A percentile compares a stretch with the other conserved stretches of the same genome.
phyloP scores from a whole-genome alignment of 2,888 invertebrate species.

The Nebria salina region DNA sequence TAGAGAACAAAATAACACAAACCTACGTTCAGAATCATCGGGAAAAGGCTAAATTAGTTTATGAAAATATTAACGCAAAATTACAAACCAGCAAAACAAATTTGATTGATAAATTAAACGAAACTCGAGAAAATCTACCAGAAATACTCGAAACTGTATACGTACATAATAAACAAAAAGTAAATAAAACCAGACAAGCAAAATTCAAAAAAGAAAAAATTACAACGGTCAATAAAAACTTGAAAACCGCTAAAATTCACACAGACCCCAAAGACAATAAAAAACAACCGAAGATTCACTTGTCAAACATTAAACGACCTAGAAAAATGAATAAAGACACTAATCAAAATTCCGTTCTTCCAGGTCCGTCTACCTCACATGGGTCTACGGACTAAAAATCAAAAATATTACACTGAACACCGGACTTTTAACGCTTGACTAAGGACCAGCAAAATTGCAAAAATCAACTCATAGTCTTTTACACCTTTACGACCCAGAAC shows the following conservation, averaged over 20 bases:
- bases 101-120: neutral
- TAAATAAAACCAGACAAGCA: slow-evolving; percentile 13
- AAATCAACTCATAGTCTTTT: neutral
- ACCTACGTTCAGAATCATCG: slow-evolving; percentile 16
- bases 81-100: too few relatives aligned
- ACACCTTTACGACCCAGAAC: neutral
- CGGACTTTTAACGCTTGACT: neutral
- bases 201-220: slow-evolving; percentile 20
- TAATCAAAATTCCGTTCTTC: neutral
- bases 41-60: too few relatives aligned
- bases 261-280: neutral
- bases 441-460: slow-evolving; percentile 10
- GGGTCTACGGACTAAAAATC: neutral
- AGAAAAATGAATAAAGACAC: neutral
- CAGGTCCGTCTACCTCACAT: neutral
- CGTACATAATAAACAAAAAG: slow-evolving; percentile 29
- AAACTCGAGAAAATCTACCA: slow-evolving; percentile 8
- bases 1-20: neutral
- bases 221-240: neutral
- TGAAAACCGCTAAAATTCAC: slow-evolving; percentile 22
- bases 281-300: slow-evolving; percentile 19
- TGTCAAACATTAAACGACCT: slow-evolving; percentile 28
- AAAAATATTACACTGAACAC: neutral
- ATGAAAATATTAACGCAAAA: too few relatives aligned
- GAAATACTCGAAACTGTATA: slow-evolving; percentile 9